Evolutionary conservation across 2,113 vertebrate species (phyloP), one percentile per base, ranked within the genome.

Genomic region (Ivindomyrus marchei): DNA sequence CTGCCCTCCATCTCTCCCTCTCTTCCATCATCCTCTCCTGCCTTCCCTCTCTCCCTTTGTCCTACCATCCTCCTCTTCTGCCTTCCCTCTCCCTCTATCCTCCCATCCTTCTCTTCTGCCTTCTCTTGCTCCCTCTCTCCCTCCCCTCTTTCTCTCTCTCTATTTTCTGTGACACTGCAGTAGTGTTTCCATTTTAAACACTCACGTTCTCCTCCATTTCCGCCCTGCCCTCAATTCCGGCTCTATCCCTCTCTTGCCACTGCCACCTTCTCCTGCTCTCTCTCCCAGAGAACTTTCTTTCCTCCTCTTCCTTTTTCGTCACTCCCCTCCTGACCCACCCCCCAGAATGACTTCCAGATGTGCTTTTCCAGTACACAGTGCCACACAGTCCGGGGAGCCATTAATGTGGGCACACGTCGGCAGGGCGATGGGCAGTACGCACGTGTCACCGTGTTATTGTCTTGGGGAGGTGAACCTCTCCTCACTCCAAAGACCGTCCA

Each of bases 321-420:
- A 87, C 27, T 31, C 36, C 56, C 87, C 53, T 66, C 21, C 49
- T 87, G 39, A 8, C 21, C 52, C 49, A 3, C 27, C 31, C 53
- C 52, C 52, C 17, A 62, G 36, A 88, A 88, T 62, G 52, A 66
- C 36, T 88, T 88, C 53, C 87, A 88, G 87, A 88, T 88, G 87
- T 62, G 87, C 36, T 88, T n/a, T 52, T 88, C 21, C 39, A n/a
- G n/a, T 24, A 62, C 36, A 31, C 36, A 58, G 53, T 53, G 9
- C 87, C 21, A 42, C 46, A 4, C 52, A 58, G n/a, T 39, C 11
- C 15, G 19, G 53, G 86, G 39, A 36, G 85, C 39, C 47, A 6
- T 62, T 7, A 36, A 62, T 62, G 27, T 56, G 39, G 46, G 49
- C 47, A 36, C 27, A 46, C 4, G 17, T 9, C 1, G 1, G 15